Conservation (phyloP, 2,797 vertebrate species). For the Rhinichthys osculus region DNA sequence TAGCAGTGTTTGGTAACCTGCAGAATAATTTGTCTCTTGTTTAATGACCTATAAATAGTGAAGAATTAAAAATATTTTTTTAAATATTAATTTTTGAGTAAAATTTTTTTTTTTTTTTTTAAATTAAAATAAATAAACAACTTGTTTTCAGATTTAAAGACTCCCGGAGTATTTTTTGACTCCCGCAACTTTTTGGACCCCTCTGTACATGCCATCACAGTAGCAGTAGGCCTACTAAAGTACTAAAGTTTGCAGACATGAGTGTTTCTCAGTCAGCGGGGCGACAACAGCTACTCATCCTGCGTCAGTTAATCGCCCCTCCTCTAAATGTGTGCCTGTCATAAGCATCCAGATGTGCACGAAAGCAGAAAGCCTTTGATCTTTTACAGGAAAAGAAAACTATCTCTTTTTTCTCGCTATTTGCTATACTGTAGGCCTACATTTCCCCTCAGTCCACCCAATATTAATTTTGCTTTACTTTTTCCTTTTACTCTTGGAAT, state of each 20-base stretch:
- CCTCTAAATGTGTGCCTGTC: slow-evolving; percentile 39
- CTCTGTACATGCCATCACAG: not conserved
- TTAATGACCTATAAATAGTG: too few relatives aligned
- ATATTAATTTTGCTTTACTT: not conserved
- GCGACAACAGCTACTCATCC: not conserved
- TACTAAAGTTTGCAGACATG: not conserved
- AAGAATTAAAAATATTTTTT: too few relatives aligned
- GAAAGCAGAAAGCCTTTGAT: slow-evolving; percentile 70
- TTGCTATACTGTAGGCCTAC: not conserved
- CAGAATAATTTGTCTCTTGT: too few relatives aligned
- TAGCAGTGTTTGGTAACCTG: too few relatives aligned
- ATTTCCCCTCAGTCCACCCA: not conserved
- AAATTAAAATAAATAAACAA: not conserved
- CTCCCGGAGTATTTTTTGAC: not conserved
- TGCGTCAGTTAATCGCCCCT: slow-evolving; percentile 36
- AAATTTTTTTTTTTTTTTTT: too few relatives aligned
- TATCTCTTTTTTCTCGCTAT: not conserved
- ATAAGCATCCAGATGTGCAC: slow-evolving; percentile 71
- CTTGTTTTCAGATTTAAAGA: not conserved
- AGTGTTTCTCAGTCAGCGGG: not conserved
- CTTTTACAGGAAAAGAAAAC: not conserved
- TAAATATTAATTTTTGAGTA: too few relatives aligned
- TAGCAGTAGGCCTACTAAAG: too few relatives aligned
- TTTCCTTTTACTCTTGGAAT: not conserved
- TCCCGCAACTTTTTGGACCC: not conserved